Conservation (phyloP, 2,888 invertebrate genomes). For the Meiosimyza platycephala region DNA sequence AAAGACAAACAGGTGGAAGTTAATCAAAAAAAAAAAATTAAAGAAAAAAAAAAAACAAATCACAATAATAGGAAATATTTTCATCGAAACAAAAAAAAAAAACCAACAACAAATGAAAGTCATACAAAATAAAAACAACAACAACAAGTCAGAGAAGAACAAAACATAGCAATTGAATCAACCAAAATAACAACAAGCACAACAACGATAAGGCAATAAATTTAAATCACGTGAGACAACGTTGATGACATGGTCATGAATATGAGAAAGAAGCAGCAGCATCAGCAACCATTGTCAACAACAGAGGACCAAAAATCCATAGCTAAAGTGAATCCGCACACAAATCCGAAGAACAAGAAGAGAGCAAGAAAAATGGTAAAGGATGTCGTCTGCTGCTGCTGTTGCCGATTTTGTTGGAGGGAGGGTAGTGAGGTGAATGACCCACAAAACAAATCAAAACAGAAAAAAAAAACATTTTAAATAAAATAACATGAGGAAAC, state of each 20-base stretch:
- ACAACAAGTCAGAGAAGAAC: not conserved
- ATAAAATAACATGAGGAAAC: slow-evolving; percentile 9
- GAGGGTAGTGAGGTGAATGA: slow-evolving; percentile 18
- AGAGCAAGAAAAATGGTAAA: not conserved
- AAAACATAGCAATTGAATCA: not conserved
- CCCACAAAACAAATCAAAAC: slow-evolving; percentile 17
- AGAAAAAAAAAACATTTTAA: slow-evolving; percentile 10
- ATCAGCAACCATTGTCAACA: not conserved
- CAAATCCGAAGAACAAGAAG: not conserved
- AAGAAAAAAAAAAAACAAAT: not conserved
- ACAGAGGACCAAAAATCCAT: not conserved
- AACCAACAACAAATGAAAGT: not conserved
- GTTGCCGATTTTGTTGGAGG: no score
- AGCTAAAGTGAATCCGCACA: not conserved
- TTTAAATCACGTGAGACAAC: slow-evolving; percentile 2
- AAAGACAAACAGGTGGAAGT: not conserved
- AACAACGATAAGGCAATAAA: not conserved
- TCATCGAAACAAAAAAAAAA: not conserved
- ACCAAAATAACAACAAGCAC: not conserved
- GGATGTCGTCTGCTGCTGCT: not conserved
- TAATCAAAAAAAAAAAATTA: no score
- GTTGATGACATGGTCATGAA: slow-evolving; percentile 1
- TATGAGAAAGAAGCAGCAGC: not conserved
- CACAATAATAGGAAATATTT: not conserved
- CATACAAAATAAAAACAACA: not conserved